These are phyloP conservation scores for Caerostris darwini DNA, from an alignment of 1,140 invertebrate species.

Conservation along the genomic window DNA sequence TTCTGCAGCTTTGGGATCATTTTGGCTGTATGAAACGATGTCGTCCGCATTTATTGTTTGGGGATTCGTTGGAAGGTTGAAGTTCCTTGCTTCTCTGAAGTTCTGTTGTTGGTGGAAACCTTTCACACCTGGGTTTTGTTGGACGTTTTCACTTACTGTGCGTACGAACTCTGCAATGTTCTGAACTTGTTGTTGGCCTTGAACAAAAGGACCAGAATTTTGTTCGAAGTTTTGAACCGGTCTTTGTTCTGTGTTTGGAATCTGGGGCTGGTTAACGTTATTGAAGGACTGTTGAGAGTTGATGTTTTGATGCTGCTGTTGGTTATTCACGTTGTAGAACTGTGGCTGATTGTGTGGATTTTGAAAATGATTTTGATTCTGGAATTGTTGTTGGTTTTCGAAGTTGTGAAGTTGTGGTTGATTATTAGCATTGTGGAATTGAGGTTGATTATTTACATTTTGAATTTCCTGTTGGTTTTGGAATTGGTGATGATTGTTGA, in stretches of 20 bases:
- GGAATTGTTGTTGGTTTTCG: background rate
- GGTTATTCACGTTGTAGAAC: background rate
- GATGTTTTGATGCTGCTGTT: background rate
- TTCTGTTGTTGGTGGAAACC: background rate
- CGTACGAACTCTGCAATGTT: background rate
- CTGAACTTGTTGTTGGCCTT: background rate
- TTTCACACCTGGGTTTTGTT: background rate
- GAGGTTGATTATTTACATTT: background rate
- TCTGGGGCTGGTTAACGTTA: background rate
- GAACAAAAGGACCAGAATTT: background rate
- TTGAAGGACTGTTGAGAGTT: background rate
- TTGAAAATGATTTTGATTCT: background rate
- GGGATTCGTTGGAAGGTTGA: background rate
- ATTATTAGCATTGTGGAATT: background rate
- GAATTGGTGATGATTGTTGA: background rate
- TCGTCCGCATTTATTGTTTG: slow-evolving; percentile 25
- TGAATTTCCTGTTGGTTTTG: background rate
- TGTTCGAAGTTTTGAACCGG: background rate
- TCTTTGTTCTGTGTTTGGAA: background rate
- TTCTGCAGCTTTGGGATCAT: background rate
- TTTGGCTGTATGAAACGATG: slow-evolving; percentile 33
- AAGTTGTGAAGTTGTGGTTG: slow-evolving; percentile 4
- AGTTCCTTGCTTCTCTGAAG: slow-evolving; percentile 21
- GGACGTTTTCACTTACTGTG: background rate
- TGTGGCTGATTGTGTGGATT: background rate